These are phyloP conservation scores for Azemiops feae DNA, from an alignment of 2,113 vertebrate genomes.

Conservation along the genomic window DNA sequence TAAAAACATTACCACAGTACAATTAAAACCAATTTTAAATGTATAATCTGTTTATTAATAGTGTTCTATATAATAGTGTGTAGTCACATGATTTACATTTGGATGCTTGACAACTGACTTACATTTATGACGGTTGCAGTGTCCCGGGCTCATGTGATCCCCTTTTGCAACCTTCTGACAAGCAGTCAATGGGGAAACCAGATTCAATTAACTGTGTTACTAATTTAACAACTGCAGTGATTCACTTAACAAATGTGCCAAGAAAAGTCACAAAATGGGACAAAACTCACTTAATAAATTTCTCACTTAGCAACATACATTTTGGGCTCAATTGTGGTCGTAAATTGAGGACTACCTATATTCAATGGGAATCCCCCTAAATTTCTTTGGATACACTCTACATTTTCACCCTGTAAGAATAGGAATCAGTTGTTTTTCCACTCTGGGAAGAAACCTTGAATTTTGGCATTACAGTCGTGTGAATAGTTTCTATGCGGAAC, in stretches of 20 bases:
- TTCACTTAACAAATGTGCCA: background rate
- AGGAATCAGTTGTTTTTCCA: background rate
- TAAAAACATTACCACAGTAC: background rate
- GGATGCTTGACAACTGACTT: background rate
- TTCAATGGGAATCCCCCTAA: background rate
- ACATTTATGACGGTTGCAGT: background rate
- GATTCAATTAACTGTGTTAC: background rate
- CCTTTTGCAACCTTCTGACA: background rate
- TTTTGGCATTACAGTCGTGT: background rate
- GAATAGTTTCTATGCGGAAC: background rate
- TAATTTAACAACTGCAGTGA: background rate
- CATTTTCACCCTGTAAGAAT: background rate
- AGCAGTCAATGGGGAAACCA: background rate
- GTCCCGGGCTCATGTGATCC: background rate
- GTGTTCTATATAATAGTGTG: background rate
- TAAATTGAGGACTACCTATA: background rate
- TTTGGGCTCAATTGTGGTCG: background rate
- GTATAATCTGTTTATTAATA: background rate
- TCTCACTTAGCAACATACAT: no score
- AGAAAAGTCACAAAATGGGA: background rate
- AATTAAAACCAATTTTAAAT: background rate
- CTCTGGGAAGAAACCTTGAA: background rate
- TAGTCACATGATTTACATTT: background rate
- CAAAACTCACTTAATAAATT: background rate
- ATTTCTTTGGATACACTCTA: background rate